Conservation (phyloP, 1,140 invertebrate genomes). For the Alviniconcha marisindica region DNA sequence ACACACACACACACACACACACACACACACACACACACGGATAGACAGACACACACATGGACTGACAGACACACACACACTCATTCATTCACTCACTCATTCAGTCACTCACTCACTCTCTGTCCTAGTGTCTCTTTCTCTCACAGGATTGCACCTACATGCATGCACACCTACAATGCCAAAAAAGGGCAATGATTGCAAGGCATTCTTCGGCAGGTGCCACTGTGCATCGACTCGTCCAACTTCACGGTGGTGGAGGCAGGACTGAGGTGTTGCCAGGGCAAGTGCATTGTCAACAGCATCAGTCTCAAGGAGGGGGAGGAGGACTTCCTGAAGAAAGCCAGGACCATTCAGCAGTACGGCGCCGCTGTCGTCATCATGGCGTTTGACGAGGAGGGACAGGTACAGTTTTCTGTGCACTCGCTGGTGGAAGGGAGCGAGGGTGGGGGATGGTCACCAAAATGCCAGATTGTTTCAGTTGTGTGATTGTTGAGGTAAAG, state of each 20-base stretch:
- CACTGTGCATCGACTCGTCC: conserved; percentile 81
- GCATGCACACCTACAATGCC: too few species aligned
- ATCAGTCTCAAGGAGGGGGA: conserved; percentile 82
- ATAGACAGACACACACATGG: too few species aligned
- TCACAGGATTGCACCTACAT: too few species aligned
- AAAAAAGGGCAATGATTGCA: too few species aligned
- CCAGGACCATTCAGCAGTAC: conserved; percentile 76
- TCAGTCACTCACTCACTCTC: too few species aligned
- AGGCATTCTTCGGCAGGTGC: conserved; percentile 72
- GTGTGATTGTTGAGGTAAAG: neutral
- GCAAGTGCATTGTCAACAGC: conserved; percentile 82
- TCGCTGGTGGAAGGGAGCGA: neutral
- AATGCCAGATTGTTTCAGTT: too few species aligned
- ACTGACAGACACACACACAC: too few species aligned
- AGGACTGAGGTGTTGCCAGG: conserved; percentile 81
- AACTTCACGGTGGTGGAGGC: conserved; percentile 81
- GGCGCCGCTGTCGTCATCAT: conserved; percentile 81
- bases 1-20: too few species aligned
- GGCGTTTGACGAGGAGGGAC: conserved; percentile 79
- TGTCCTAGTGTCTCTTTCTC: too few species aligned
- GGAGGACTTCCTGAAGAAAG: conserved; percentile 79
- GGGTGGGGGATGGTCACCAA: too few species aligned
- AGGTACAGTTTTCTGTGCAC: conserved; percentile 77
- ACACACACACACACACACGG: too few species aligned
- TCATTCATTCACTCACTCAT: too few species aligned